Percentiles rank a stretch among this genome's conserved stretches.
Evolutionary conservation across 2,113 vertebrate genomes (phyloP).

Genomic region (Chauna torquata): DNA sequence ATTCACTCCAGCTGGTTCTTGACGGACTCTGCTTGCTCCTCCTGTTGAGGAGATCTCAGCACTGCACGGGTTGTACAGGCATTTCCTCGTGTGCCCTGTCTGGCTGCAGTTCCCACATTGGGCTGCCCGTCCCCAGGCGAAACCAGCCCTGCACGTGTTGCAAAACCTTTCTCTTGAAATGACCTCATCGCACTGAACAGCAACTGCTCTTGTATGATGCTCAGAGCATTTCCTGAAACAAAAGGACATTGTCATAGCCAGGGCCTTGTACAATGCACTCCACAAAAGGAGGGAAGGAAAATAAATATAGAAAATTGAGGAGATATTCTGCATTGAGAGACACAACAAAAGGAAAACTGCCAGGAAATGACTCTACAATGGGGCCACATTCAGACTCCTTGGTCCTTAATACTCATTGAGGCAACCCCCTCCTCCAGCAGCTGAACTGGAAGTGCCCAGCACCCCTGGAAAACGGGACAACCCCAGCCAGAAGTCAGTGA

Average conservation of each 20-base stretch:
- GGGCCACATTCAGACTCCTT: neutral
- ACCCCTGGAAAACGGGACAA: neutral
- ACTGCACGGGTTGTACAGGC: neutral
- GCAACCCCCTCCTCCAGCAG: neutral
- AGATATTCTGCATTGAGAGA: constrained; percentile 36
- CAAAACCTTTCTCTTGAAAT: neutral
- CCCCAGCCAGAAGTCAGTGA: neutral
- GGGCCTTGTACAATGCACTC: neutral
- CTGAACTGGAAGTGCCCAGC: neutral
- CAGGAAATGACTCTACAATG: constrained; percentile 46
- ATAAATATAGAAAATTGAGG: constrained; percentile 51
- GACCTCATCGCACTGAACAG: neutral
- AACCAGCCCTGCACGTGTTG: neutral
- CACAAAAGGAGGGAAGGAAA: constrained; percentile 37
- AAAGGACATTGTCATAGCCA: constrained; percentile 40
- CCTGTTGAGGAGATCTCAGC: neutral
- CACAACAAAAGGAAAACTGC: constrained; percentile 42
- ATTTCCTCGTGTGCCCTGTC: neutral
- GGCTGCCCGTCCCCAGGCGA: neutral
- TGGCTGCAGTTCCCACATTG: neutral
- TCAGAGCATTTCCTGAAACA: constrained; percentile 23
- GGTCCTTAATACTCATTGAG: neutral
- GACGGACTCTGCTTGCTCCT: neutral
- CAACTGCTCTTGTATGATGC: neutral
- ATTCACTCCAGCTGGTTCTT: neutral